Base-by-base conservation (phyloP, 2,888 invertebrate species). In the Macaria notata region DNA sequence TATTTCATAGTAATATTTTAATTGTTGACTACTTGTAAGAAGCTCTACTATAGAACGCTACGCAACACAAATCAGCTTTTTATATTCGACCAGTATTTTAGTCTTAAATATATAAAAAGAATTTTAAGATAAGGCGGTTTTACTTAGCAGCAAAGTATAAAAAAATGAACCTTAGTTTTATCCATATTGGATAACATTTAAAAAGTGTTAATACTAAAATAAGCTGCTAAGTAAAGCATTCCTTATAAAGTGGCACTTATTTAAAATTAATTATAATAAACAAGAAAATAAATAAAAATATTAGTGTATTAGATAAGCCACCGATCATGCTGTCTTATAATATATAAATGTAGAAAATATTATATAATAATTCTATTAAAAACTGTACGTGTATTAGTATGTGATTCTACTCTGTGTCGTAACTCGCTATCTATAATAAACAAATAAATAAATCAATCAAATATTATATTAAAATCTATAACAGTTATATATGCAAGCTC, bases 21-120 rank as follows among this genome's bases (percentile, higher is more conserved):
- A 84, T 86, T 86, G 90, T 90, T 90, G 83, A 88, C 90, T 90
- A 90, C 90, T 90, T 89, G 72, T 90, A 90, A 90, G 88, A 69
- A 68, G 69, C 70, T 73, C 76, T 67, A 59, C 64, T 72, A 76
- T 84, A 80, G 76, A 78, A 69, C 70, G 84, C 82, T 80, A 78
- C 69, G 79, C 62, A 62, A 62, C 51, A 63, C 54, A 53, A 66
- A 72, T 71, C 61, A 73, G 78, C 79, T 80, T 79, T 72, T 75
- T 76, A 73, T 74, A 76, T 75, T 79, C 73, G 81, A 82, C 81
- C 81, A 81, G 76, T 79, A 75, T 77, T 74, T 62, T 63, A 63
- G 62, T 58, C 49, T 31, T 62, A 63, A 56, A 31, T n/a, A 58
- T 52, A 54, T 54, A 55, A 43, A 41, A 51, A 54, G 49, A 50